A percentile compares a stretch with the other conserved stretches of the same genome.
These are phyloP conservation scores for Aporophyla lueneburgensis DNA, from an alignment of 2,888 invertebrate genomes.

Conservation along the genomic window DNA sequence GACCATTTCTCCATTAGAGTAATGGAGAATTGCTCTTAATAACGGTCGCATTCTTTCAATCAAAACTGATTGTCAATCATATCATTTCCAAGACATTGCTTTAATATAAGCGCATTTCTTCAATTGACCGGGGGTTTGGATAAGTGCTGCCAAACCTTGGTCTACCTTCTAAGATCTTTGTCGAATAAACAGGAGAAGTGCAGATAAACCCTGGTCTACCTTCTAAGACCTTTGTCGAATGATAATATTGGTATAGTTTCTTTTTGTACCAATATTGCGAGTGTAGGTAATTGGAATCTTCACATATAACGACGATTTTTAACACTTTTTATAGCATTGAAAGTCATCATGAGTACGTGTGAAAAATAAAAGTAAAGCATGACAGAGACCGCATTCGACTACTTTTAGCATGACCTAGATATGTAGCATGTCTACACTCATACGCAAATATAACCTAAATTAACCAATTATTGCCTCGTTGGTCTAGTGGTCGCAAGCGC, in stretches of 20 bases:
- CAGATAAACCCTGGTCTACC: neutral
- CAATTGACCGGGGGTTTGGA: neutral
- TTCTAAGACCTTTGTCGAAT: neutral
- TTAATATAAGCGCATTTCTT: neutral
- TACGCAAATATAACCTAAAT: constrained; percentile 11
- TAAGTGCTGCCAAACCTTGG: neutral
- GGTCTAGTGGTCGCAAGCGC: too few relatives aligned
- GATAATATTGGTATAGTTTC: neutral
- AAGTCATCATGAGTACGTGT: constrained; percentile 8
- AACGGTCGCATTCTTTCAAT: neutral
- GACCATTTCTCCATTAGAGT: neutral
- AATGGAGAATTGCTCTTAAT: neutral
- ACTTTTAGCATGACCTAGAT: constrained; percentile 6
- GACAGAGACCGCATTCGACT: neutral
- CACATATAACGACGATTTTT: constrained; percentile 6
- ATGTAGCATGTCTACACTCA: neutral
- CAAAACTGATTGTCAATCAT: too few relatives aligned
- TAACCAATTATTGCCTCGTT: neutral
- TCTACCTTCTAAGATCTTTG: neutral
- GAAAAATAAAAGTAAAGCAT: constrained; percentile 4
- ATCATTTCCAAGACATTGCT: too few relatives aligned
- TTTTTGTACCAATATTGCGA: neutral
- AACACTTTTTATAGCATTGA: constrained; percentile 3
- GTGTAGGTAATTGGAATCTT: neutral
- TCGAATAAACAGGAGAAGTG: neutral